Evolutionary conservation across 1,140 invertebrate species (phyloP).

Genomic region (Drosophila pseudoobscura): DNA sequence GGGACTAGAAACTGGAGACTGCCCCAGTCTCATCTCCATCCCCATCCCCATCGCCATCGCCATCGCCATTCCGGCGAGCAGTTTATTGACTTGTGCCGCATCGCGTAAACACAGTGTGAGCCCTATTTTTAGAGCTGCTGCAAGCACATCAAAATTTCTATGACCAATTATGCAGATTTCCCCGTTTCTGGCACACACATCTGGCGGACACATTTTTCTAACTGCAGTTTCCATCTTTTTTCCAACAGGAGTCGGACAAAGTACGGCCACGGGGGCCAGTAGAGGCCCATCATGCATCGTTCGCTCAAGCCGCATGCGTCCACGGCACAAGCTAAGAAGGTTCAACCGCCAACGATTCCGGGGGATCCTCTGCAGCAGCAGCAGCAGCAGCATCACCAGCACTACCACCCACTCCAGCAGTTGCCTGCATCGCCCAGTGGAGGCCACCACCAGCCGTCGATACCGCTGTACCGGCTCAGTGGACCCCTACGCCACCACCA

Average conservation of each 20-base stretch:
- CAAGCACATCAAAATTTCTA: constrained; percentile 58
- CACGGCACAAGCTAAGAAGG: constrained; percentile 89
- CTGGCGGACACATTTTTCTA: constrained; percentile 69
- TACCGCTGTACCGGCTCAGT: constrained; percentile 67
- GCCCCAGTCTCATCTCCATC: no score
- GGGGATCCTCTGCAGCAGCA: constrained; percentile 84
- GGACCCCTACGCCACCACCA: constrained; percentile 71
- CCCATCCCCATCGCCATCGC: background rate
- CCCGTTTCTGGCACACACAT: constrained; percentile 48
- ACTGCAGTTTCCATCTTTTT: constrained; percentile 35
- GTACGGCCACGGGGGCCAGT: constrained; percentile 51
- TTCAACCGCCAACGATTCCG: constrained; percentile 91
- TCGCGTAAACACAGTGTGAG: constrained; percentile 58
- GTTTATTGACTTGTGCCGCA: constrained; percentile 75
- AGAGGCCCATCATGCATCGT: constrained; percentile 87
- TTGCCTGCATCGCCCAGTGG: constrained; percentile 70
- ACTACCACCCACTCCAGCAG: constrained; percentile 85
- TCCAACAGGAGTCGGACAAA: constrained; percentile 62
- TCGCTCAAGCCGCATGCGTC: constrained; percentile 88
- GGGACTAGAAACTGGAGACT: background rate
- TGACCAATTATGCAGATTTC: constrained; percentile 78
- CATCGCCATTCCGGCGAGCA: constrained; percentile 27
- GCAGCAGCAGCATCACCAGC: constrained; percentile 87
- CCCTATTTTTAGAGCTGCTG: constrained; percentile 69
- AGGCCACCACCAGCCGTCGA: constrained; percentile 85